Evolutionary conservation across 1,140 invertebrate genomes (phyloP).

Genomic region (Papilio helenus): DNA sequence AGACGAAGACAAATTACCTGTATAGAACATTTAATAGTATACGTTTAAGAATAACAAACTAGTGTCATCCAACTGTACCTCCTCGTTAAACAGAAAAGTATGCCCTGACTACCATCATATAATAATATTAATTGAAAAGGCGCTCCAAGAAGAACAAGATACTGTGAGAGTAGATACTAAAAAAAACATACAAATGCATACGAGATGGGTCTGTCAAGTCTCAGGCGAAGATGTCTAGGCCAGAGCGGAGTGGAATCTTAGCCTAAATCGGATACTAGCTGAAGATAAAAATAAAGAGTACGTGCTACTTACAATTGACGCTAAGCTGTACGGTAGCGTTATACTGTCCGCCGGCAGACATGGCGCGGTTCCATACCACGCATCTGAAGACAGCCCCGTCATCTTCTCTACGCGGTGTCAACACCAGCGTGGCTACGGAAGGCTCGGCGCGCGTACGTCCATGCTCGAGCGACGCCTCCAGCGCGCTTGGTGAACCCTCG

Average conservation of each 20-base stretch:
- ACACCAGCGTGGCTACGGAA: constrained; percentile 88
- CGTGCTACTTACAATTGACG: constrained; percentile 93
- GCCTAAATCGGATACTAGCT: no score
- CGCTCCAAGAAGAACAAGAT: no score
- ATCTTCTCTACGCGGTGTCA: constrained; percentile 91
- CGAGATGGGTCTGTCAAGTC: no score
- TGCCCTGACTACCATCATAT: no score
- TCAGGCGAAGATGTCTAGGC: no score
- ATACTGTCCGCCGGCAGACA: constrained; percentile 90
- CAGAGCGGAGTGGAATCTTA: no score
- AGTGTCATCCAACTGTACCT: no score
- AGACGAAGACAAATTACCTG: not conserved
- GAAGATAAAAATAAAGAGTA: not conserved
- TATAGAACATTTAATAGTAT: not conserved
- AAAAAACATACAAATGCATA: no score
- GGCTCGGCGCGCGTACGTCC: constrained; percentile 87
- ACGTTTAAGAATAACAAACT: not conserved
- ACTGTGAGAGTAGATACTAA: no score
- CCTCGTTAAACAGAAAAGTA: no score
- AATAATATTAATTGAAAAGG: no score
- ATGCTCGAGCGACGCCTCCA: constrained; percentile 87
- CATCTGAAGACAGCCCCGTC: constrained; percentile 92
- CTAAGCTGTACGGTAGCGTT: constrained; percentile 90
- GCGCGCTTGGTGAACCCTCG: constrained; percentile 85
- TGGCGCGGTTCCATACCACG: constrained; percentile 94